These are phyloP conservation scores for Pantherophis guttatus DNA, from an alignment of 2,113 vertebrate species.

Conservation along the genomic window DNA sequence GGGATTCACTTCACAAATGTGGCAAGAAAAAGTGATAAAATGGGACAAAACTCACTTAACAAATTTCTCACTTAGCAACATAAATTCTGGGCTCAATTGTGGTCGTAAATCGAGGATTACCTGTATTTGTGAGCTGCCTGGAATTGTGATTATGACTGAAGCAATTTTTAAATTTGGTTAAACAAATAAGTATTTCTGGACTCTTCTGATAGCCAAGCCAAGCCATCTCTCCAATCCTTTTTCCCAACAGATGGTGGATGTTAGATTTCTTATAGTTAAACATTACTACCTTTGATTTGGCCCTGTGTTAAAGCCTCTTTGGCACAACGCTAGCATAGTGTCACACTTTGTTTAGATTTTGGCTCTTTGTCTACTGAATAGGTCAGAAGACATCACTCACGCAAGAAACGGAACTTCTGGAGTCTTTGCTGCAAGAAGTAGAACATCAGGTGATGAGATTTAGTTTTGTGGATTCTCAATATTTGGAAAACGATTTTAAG, in stretches of 20 bases:
- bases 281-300: background rate
- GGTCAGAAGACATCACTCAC: slow-evolving; percentile 98
- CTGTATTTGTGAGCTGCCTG: background rate
- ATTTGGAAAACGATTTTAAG: background rate
- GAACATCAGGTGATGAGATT: slow-evolving; percentile 88
- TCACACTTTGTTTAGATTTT: background rate
- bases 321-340: background rate
- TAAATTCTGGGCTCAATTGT: no score
- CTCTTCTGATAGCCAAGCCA: background rate
- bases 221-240: no score
- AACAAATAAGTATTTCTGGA: background rate
- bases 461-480: slow-evolving; percentile 3
- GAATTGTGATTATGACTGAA: background rate
- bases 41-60: no score
- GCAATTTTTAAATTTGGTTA: background rate
- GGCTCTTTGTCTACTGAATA: slow-evolving; percentile 56
- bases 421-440: slow-evolving; percentile 96
- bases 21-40: no score
- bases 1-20: no score
- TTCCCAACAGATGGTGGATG: background rate
- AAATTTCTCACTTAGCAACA: no score
- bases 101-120: no score
- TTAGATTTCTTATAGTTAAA: background rate
- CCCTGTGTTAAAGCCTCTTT: background rate
- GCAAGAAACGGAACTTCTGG: slow-evolving; percentile 96